Conservation (phyloP, 2,113 vertebrate genomes). For the Cynopterus brachyotis region DNA sequence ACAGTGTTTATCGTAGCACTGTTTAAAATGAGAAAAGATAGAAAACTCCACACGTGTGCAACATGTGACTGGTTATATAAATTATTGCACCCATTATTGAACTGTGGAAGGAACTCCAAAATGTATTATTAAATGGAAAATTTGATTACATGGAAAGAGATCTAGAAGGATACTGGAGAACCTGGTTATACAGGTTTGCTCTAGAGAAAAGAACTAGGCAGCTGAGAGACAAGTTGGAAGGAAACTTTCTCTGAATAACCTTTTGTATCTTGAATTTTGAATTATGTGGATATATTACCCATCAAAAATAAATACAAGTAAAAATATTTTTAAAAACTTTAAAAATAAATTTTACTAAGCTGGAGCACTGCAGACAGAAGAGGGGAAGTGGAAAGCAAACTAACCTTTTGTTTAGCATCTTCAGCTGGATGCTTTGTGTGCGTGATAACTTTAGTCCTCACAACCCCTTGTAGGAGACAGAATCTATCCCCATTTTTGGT, state of each 20-base stretch:
- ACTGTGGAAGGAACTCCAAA: background rate
- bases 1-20: background rate
- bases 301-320: background rate
- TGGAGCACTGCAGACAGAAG: background rate
- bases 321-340: background rate
- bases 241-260: background rate
- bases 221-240: too few relatives aligned
- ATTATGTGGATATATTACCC: background rate
- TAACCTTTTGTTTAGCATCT: background rate
- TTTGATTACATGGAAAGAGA: background rate
- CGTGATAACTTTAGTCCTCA: background rate
- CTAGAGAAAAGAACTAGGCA: background rate
- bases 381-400: background rate
- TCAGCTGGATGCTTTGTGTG: background rate
- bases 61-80: background rate
- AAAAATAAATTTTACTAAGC: background rate
- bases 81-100: background rate
- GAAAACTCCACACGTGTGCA: rapidly evolving
- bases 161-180: background rate
- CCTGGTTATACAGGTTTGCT: background rate
- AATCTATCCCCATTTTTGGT: background rate
- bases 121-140: too few relatives aligned
- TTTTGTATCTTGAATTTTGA: conserved; percentile 1
- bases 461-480: background rate
- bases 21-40: background rate